Evolutionary conservation across 92 coral and sea anemone species (phyloP), one percentile per base, ranked within the genome.

Genomic region (Umimayanthus kanabou): DNA sequence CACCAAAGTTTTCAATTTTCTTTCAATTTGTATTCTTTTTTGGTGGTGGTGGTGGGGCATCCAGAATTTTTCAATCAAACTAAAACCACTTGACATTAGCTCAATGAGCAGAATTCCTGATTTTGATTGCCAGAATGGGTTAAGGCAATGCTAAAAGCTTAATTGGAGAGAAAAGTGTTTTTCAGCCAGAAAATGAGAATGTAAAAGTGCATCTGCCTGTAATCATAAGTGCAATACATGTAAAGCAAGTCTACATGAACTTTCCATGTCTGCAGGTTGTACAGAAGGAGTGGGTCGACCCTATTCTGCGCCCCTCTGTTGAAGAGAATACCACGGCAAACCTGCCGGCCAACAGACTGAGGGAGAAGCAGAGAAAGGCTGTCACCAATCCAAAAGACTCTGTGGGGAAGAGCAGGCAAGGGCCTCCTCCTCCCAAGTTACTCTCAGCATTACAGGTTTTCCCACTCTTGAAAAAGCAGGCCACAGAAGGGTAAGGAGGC

Each of bases 241-340:
- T 42, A 64, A 83, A 8, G 53, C 14, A 8, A 47, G 53, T 83
- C 8, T 43, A 30, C 9, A 22, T 61, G 25, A 23, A 61, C 8
- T 61, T 15, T 16, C 39, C 42, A 9, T 29, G 18, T 74, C 39
- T 87, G 72, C 43, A 92, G 94, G 79, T 92, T 29, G 91, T 90
- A 6, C 85, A 93, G 87, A 95, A 93, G 80, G 96, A 91, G 81
- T 95, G 98, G 98, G 82, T 95, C 16, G 98, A 95, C 87, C 98
- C 96, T 45, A 89, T 95, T 18, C 65, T 93, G 11, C 95, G 98
- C 25, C 98, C 98, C n/a, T 85, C 93, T 2, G 50, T 64, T 66
- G 85, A 80, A 25, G 87, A 85, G 28, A 82, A 29, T 22, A 40
- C 39, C 13, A 80, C 88, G 0, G 70, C 90, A 33, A 87, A 86